Evolutionary conservation across 1,140 invertebrate genomes (phyloP).

Genomic region (Chelonus insularis): DNA sequence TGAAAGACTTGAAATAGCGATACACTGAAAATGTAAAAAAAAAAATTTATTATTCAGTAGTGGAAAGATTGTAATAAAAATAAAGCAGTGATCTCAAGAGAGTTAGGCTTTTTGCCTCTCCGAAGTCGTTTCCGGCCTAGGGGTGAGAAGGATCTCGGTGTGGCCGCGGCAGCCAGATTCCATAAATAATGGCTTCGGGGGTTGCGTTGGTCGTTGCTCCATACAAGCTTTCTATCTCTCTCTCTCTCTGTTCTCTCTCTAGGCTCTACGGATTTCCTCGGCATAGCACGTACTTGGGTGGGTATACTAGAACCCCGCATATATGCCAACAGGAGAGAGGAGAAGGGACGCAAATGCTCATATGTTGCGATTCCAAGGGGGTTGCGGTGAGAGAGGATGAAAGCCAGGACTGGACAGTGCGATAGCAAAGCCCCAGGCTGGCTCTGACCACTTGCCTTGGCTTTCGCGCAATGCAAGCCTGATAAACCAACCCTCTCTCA

Average conservation of each 20-base stretch:
- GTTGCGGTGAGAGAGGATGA: neutral
- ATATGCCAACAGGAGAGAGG: neutral
- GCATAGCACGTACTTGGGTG: slow-evolving; percentile 9
- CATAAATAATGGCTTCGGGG: slow-evolving; percentile 11
- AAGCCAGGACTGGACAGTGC: slow-evolving; percentile 10
- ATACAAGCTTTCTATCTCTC: neutral
- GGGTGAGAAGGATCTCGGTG: slow-evolving; percentile 3
- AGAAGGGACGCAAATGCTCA: slow-evolving; percentile 1
- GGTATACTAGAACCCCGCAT: neutral
- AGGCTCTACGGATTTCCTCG: slow-evolving; percentile 7
- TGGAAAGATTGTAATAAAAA: neutral
- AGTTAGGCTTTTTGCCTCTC: neutral
- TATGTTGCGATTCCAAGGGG: slow-evolving; percentile 3
- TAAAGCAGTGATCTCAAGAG: neutral
- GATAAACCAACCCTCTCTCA: slow-evolving; percentile 4
- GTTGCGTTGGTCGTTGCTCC: neutral
- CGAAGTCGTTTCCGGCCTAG: slow-evolving; percentile 2
- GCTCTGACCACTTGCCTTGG: slow-evolving; percentile 11
- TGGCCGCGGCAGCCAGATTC: neutral
- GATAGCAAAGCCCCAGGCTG: slow-evolving; percentile 18
- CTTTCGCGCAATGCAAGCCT: slow-evolving; percentile 15
- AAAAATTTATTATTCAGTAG: no score
- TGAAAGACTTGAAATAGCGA: no score
- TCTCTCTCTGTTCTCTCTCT: neutral
- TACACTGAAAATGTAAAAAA: no score